phyloP scores from a whole-genome alignment of 2,113 vertebrate species.

The Trinectes maculatus region DNA sequence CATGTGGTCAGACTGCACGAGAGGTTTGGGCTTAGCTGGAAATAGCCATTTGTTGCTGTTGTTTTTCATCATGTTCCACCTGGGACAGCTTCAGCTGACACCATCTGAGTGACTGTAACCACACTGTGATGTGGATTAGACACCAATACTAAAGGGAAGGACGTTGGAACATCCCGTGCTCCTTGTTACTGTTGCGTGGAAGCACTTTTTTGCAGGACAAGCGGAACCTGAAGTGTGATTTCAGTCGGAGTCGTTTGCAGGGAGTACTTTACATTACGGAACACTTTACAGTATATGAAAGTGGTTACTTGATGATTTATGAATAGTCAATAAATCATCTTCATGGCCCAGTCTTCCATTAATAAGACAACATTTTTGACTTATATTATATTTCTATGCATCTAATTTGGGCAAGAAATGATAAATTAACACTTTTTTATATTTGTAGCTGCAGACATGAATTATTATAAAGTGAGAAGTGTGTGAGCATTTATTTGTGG shows the following conservation, averaged over 20 bases:
- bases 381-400: not conserved
- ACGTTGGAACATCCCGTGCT: constrained; percentile 12
- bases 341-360: not conserved
- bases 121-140: constrained; percentile 61
- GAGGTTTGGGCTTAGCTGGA: constrained; percentile 68
- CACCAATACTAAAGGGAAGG: constrained; percentile 34
- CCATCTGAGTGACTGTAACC: constrained; percentile 56
- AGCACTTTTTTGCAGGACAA: not conserved
- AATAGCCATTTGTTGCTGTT: constrained; percentile 72
- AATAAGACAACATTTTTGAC: not conserved
- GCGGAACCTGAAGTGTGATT: not conserved
- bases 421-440: constrained; percentile 5
- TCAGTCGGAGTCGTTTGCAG: not conserved
- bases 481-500: constrained; percentile 1
- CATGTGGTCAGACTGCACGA: constrained; percentile 70
- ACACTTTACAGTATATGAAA: not conserved
- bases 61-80: constrained; percentile 71
- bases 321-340: not conserved
- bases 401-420: not conserved
- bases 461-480: not conserved
- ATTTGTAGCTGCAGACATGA: constrained; percentile 5
- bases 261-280: not conserved
- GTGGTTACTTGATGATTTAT: not conserved
- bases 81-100: constrained; percentile 64
- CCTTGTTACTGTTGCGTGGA: constrained; percentile 22